Evolutionary conservation across 2,888 invertebrate species (phyloP).

Genomic region (Rhodophaea formosa): DNA sequence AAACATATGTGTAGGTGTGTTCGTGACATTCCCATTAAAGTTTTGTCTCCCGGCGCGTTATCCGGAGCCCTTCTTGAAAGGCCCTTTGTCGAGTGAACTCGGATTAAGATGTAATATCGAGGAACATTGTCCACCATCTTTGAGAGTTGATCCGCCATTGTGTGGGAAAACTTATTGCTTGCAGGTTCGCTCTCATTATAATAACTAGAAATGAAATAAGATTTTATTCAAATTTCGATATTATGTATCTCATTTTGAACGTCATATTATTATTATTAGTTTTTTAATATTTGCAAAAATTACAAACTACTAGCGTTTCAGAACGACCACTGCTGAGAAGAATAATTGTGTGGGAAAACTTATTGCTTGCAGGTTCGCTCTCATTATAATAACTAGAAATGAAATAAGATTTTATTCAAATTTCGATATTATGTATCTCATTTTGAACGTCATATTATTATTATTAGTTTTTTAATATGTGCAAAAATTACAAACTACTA

Average conservation of each 20-base stretch:
- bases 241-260: no score
- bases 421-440: no score
- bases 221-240: no score
- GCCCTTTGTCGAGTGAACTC: neutral
- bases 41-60: neutral
- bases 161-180: neutral
- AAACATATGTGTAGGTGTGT: neutral
- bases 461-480: no score
- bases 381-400: neutral
- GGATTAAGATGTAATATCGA: neutral
- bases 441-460: no score
- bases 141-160: neutral
- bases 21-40: neutral
- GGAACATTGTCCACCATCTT: neutral
- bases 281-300: no score
- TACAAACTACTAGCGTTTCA: no score
- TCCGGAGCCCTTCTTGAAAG: neutral
- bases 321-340: no score
- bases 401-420: no score
- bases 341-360: neutral
- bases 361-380: neutral
- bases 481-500: no score
- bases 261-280: no score
- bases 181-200: neutral
- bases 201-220: no score